These are phyloP conservation scores for Lepidurus apus DNA, from an alignment of 1,140 invertebrate species.

Conservation along the genomic window DNA sequence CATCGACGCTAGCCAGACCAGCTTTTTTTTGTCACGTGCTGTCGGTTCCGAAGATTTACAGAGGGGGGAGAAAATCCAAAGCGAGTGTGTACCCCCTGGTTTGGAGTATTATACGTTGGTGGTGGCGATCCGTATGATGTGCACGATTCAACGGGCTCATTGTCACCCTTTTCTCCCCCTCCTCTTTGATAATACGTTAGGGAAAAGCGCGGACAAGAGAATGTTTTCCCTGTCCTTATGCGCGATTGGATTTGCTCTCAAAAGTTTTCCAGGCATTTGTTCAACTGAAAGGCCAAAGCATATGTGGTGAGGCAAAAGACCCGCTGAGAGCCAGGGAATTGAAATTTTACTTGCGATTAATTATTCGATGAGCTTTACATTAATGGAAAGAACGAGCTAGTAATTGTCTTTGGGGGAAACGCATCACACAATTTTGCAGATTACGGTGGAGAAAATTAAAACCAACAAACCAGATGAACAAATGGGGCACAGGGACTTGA, in stretches of 20 bases:
- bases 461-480: neutral
- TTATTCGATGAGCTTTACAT: neutral
- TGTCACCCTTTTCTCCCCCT: neutral
- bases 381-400: neutral
- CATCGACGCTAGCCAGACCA: neutral
- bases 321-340: constrained; percentile 1
- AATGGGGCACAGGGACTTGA: neutral
- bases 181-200: neutral
- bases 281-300: constrained; percentile 10
- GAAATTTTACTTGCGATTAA: constrained; percentile 8
- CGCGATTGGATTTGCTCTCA: constrained; percentile 17
- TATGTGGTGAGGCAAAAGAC: neutral
- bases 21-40: constrained; percentile 4
- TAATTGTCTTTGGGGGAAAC: neutral
- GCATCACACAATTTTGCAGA: neutral
- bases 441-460: neutral
- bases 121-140: constrained; percentile 20
- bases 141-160: constrained; percentile 14
- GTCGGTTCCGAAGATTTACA: constrained; percentile 4
- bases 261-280: constrained; percentile 11
- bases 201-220: constrained; percentile 4
- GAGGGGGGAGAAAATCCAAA: neutral
- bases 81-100: neutral
- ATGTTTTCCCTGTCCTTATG: constrained; percentile 19
- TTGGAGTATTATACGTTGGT: constrained; percentile 6